These are phyloP conservation scores for Marronus borbonicus DNA, from an alignment of 2,888 invertebrate species.

Conservation along the genomic window DNA sequence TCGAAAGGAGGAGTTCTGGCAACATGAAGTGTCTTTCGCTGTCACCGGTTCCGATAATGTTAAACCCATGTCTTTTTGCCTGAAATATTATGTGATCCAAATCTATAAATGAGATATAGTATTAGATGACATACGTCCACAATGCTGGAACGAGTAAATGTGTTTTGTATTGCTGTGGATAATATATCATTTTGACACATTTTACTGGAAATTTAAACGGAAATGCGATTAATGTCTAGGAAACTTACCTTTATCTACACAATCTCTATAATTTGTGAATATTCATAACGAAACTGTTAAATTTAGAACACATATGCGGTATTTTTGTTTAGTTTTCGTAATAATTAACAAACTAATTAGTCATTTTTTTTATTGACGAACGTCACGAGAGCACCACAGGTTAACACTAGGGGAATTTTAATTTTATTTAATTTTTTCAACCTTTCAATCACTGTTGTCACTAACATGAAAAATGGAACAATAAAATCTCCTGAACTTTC, in stretches of 20 bases:
- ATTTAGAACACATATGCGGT: constrained; percentile 53
- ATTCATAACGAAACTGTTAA: constrained; percentile 51
- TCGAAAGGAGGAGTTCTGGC: constrained; percentile 79
- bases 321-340: constrained; percentile 54
- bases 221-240: constrained; percentile 40
- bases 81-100: constrained; percentile 41
- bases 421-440: constrained; percentile 2
- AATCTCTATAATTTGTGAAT: constrained; percentile 47
- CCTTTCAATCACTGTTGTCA: neutral
- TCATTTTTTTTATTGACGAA: constrained; percentile 57
- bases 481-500: neutral
- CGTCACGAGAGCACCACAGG: constrained; percentile 57
- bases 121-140: constrained; percentile 11
- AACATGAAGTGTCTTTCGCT: constrained; percentile 86
- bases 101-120: constrained; percentile 16
- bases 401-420: constrained; percentile 53
- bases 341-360: constrained; percentile 56
- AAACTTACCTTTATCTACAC: constrained; percentile 46
- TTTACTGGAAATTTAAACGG: constrained; percentile 40
- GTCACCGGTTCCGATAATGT: constrained; percentile 98
- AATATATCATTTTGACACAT: constrained; percentile 51
- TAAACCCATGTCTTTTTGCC: constrained; percentile 83
- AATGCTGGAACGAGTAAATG: no score
- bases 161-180: constrained; percentile 2
- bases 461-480: neutral